Evolutionary conservation across 2,113 vertebrate genomes (phyloP), one percentile per base, ranked within the genome.

Genomic region (Sorex araneus): DNA sequence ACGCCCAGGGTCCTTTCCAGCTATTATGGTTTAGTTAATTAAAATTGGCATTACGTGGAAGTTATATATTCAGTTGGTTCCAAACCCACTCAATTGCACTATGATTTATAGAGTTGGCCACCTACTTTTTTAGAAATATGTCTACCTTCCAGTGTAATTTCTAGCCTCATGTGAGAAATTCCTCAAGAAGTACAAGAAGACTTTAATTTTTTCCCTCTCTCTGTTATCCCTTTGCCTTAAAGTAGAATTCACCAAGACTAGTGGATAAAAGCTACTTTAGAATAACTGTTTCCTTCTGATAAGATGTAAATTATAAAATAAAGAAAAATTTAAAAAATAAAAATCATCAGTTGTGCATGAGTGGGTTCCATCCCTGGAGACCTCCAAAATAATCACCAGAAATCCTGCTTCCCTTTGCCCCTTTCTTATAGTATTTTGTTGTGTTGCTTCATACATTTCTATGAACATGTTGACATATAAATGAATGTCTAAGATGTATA

Each of bases 101-200:
- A 9, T 27, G 15, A 74, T 60, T 66, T 93, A 40, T 71, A 82
- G 69, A 91, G 76, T 73, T 77, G 36, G 32, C 54, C 40, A 64
- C 23, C 27, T 85, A 64, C 23, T 88, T 77, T 77, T 91, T 71
- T 21, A 16, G 54, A 89, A 85, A 91, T 67, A 67, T 89, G 69
- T 84, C 40, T 78, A 27, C 4, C 34, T 90, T 83, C 19, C 8
- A 9, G 11, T 87, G 82, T 54, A 60, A 87, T 64, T 84, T 45
- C 5, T 87, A 45, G 47, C 64, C 67, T 83, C 71, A 64, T 6
- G 60, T 74, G 34, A 89, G 21, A 94, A 86, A 40, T 74, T 87
- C 57, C 45, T 85, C 43, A 63, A 73, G 66, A 9, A 36, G 6
- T 83, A 8, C 18, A 92, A 73, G 19, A 54, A 54, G 54, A 54